phyloP scores from a whole-genome alignment of 2,797 vertebrate genomes.

The Lepilemur ruficaudatus region DNA sequence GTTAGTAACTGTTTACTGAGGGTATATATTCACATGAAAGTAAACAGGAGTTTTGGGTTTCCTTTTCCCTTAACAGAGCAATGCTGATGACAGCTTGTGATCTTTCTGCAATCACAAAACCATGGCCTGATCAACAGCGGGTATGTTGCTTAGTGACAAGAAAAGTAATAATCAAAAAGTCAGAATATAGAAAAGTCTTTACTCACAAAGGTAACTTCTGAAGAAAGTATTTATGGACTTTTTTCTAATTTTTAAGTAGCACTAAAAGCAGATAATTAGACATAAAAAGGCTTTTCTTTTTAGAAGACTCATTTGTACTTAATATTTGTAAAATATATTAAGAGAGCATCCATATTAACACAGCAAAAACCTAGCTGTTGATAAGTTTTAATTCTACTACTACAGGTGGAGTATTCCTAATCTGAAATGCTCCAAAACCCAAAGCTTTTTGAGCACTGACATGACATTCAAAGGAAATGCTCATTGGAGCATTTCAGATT shows the following conservation, averaged over 20 bases:
- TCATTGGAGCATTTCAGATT: background rate
- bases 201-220: background rate
- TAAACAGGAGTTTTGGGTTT: background rate
- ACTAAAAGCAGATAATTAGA: background rate
- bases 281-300: background rate
- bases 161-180: background rate
- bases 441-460: background rate
- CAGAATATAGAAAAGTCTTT: background rate
- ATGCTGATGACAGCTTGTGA: constrained; percentile 99
- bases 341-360: background rate
- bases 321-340: background rate
- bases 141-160: constrained; percentile 81
- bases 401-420: background rate
- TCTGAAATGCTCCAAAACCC: background rate
- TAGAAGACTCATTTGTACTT: background rate
- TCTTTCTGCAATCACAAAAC: constrained; percentile 98
- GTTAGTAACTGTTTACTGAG: background rate
- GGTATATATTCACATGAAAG: background rate
- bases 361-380: background rate
- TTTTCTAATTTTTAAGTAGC: background rate
- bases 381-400: background rate
- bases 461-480: background rate
- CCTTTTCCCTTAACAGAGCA: constrained; percentile 86
- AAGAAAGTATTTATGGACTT: background rate
- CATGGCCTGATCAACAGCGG: constrained; percentile 97